Base-by-base conservation (phyloP, 2,888 invertebrate genomes). In the Idaea straminata region DNA sequence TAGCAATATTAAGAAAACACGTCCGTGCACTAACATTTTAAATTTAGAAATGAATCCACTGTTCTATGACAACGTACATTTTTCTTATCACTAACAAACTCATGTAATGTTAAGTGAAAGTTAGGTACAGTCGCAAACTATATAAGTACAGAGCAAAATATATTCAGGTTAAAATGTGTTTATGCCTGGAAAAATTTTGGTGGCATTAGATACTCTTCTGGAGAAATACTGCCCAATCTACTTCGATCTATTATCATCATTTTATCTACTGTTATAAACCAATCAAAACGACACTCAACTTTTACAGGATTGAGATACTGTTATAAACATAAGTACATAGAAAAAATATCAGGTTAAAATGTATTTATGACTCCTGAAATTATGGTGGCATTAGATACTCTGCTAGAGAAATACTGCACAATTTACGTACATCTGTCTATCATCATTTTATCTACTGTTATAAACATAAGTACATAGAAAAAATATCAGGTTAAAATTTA, bases 1-100 rank as follows among this genome's bases (percentile, higher is more conserved):
- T 15, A 65, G 25, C 10, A 35, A 66, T 47, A 68, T 62, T 47
- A 64, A 34, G 7, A 65, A 58, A 15, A 57, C 61, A 69, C 70
- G 66, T 59, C 67, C 60, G 35, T 15, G 16, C 36, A 60, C 6
- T 64, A 62, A 57, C 72, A 72, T 72, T 62, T 65, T 66, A 61
- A 63, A 62, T 64, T 58, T 57, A 36, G 66, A 66, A 72, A 58
- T 68, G 66, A 61, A 15, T 62, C 13, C 47, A 10, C 7, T 47
- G 7, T 4, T 47, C 47, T 7, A 10, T 47, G 0, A 47, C 47
- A 6, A 47, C 13, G 13, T 47, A 10, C 47, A 47, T 7, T 47
- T 47, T 47, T 47, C 47, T 47, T 47, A 47, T 47, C 47, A 47
- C 10, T 10, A 13, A 47, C 47, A 47, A 47, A 47, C 47, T 47